Conservation (phyloP, 2,113 vertebrate species). For the Ctenomys sociabilis region DNA sequence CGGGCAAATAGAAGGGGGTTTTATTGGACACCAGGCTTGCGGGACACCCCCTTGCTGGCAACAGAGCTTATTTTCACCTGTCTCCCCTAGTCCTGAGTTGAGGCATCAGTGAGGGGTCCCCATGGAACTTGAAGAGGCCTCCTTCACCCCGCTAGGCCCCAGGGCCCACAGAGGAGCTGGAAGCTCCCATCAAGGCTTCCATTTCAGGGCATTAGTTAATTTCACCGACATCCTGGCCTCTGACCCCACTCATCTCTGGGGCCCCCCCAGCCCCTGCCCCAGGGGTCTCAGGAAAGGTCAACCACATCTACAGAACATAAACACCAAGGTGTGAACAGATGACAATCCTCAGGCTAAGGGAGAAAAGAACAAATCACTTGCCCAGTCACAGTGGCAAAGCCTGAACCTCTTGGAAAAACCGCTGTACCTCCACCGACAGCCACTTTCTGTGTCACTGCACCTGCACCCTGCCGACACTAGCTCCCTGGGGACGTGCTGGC, state of each 20-base stretch:
- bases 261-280: not conserved
- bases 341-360: not conserved
- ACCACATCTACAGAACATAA: not conserved
- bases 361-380: not conserved
- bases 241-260: not conserved
- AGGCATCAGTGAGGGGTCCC: not conserved
- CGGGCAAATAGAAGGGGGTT: too few relatives aligned
- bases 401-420: not conserved
- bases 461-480: constrained; percentile 30
- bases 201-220: not conserved
- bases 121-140: not conserved
- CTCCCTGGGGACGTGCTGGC: not conserved
- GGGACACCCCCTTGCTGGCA: not conserved
- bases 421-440: not conserved
- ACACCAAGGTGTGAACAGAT: not conserved
- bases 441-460: not conserved
- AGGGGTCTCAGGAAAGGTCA: not conserved
- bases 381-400: not conserved
- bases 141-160: not conserved
- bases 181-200: not conserved
- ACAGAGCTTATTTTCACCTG: not conserved
- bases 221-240: not conserved
- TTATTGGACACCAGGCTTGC: not conserved
- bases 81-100: not conserved
- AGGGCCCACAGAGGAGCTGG: not conserved